phyloP scores from a whole-genome alignment of 2,797 vertebrate species.

The Muscicapa striata region DNA sequence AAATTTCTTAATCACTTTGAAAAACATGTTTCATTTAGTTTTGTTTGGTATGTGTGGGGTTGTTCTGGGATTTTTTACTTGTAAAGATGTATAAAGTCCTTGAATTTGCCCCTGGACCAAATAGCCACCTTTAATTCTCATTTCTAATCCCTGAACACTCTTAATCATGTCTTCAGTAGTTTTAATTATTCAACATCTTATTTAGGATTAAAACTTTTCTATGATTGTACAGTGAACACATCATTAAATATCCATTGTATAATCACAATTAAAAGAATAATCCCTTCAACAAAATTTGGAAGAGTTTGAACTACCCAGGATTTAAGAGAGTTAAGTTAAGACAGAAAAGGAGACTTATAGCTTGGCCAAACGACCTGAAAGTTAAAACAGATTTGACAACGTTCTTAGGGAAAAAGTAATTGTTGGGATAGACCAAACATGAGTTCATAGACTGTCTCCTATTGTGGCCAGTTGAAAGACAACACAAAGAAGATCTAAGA shows the following conservation, averaged over 20 bases:
- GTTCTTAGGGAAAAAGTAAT: not conserved
- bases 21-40: conserved; percentile 25
- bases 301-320: conserved; percentile 63
- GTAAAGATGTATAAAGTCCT: conserved; percentile 55
- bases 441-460: not conserved
- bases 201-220: conserved; percentile 76
- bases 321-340: conserved; percentile 63
- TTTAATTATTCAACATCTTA: conserved; percentile 79
- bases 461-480: not conserved
- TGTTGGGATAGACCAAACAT: not conserved
- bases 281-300: conserved; percentile 65
- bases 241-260: conserved; percentile 67
- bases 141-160: conserved; percentile 69
- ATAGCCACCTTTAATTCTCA: conserved; percentile 58
- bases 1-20: conserved; percentile 56
- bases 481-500: not conserved
- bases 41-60: not conserved
- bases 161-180: conserved; percentile 74
- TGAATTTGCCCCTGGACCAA: conserved; percentile 53
- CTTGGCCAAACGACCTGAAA: conserved; percentile 52
- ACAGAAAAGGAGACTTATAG: conserved; percentile 61
- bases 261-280: conserved; percentile 74
- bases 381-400: conserved; percentile 27
- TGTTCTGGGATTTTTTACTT: not conserved
- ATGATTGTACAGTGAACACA: conserved; percentile 63